Evolutionary conservation across 2,113 vertebrate genomes (phyloP).

Genomic region (Notothenia coriiceps): DNA sequence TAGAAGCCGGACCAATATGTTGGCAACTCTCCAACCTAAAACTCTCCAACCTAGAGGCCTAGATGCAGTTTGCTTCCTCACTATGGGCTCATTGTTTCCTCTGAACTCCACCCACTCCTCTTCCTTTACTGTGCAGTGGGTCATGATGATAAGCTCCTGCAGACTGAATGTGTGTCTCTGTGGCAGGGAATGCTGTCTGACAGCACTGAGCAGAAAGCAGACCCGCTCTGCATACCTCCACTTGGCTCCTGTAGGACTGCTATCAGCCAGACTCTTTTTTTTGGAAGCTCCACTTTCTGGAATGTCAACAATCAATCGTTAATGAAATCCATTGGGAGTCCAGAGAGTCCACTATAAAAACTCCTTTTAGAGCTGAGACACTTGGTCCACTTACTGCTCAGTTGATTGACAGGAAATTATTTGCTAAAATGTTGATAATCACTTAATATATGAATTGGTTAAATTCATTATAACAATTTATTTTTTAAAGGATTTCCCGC

Average conservation of each 20-base stretch:
- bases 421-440: neutral
- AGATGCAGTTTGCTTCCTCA: conserved; percentile 20
- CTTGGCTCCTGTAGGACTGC: conserved; percentile 29
- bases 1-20: conserved; percentile 14
- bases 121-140: conserved; percentile 10
- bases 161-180: conserved; percentile 14
- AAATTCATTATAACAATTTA: too few relatives aligned
- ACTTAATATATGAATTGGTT: neutral
- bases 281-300: conserved; percentile 27
- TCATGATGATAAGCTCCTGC: conserved; percentile 28
- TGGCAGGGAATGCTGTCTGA: conserved; percentile 25
- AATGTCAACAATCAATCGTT: conserved; percentile 27
- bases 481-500: too few relatives aligned
- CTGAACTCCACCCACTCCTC: conserved; percentile 42
- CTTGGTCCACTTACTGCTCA: neutral
- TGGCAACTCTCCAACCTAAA: conserved; percentile 27
- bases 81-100: conserved; percentile 38
- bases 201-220: conserved; percentile 19
- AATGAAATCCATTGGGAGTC: conserved; percentile 13
- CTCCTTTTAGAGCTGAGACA: conserved; percentile 2
- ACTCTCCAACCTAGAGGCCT: conserved; percentile 11
- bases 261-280: conserved; percentile 21
- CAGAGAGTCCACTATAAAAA: conserved; percentile 19
- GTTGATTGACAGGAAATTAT: conserved; percentile 2
- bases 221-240: conserved; percentile 16